phyloP scores from a whole-genome alignment of 2,888 invertebrate species.

The Netelia fuscicornis region DNA sequence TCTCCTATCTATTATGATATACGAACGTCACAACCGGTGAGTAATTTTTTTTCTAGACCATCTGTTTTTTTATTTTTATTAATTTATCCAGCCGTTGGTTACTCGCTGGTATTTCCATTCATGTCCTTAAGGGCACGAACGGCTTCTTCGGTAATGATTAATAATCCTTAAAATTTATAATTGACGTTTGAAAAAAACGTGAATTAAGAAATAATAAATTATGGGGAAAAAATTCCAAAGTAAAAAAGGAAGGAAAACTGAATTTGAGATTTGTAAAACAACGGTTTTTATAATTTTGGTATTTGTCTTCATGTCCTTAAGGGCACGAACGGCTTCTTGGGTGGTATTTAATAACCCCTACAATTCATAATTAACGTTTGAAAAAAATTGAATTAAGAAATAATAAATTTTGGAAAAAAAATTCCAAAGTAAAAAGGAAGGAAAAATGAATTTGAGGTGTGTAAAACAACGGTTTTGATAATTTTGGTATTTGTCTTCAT shows the following conservation, averaged over 20 bases:
- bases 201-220: background rate
- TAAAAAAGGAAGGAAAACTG: background rate
- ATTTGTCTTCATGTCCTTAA: background rate
- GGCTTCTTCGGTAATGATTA: too few species aligned
- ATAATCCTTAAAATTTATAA: too few species aligned
- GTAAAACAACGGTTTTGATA: background rate
- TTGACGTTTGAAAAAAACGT: background rate
- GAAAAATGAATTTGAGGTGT: background rate
- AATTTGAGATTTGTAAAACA: background rate
- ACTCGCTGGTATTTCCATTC: too few species aligned
- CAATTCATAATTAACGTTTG: background rate
- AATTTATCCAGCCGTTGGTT: background rate
- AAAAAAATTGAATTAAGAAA: background rate
- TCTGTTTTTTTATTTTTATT: background rate
- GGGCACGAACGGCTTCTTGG: too few species aligned
- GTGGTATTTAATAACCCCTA: too few species aligned
- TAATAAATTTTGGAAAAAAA: background rate
- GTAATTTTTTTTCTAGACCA: conserved; percentile 4
- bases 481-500: conserved; percentile 4
- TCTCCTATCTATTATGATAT: conserved; percentile 62
- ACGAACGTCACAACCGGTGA: conserved; percentile 57
- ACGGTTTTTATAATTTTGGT: background rate
- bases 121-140: too few species aligned
- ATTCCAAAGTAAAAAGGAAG: background rate
- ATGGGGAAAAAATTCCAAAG: background rate